A percentile compares a stretch with the other conserved stretches of the same genome.
Evolutionary conservation across 2,888 invertebrate species (phyloP).

Genomic region (Spilosoma lubricipeda): DNA sequence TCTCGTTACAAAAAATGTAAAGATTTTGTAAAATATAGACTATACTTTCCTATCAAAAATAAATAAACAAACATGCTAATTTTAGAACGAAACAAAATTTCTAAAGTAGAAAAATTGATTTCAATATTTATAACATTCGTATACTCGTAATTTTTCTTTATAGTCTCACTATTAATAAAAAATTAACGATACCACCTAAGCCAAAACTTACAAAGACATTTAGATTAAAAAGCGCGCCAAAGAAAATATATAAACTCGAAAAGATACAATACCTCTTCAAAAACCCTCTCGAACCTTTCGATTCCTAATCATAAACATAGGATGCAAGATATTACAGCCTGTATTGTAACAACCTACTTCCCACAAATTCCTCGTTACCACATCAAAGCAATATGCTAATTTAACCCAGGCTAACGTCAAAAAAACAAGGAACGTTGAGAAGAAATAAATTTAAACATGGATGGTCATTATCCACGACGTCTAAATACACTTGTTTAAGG

Average conservation of each 20-base stretch:
- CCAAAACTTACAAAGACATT: too few relatives aligned
- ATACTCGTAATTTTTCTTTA: too few relatives aligned
- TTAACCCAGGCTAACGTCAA: slow-evolving; percentile 13
- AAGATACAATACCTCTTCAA: neutral
- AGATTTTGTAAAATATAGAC: too few relatives aligned
- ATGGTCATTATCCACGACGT: slow-evolving; percentile 28
- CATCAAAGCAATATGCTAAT: slow-evolving; percentile 56
- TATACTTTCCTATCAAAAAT: too few relatives aligned
- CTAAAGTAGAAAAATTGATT: too few relatives aligned
- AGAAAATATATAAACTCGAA: neutral
- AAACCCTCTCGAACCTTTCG: neutral
- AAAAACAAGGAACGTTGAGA: slow-evolving; percentile 20
- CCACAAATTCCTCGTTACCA: slow-evolving; percentile 38
- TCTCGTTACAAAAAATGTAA: too few relatives aligned
- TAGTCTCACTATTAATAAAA: too few relatives aligned
- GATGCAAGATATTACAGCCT: slow-evolving; percentile 9
- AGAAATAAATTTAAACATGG: slow-evolving; percentile 38
- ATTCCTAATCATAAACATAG: slow-evolving; percentile 11
- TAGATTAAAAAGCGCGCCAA: neutral
- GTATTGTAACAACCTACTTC: slow-evolving; percentile 18
- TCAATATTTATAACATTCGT: too few relatives aligned
- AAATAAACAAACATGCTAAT: too few relatives aligned
- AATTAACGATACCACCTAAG: too few relatives aligned
- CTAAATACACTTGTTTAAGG: slow-evolving; percentile 7
- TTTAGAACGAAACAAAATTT: too few relatives aligned